Conservation (phyloP, 1,140 invertebrate species). For the Macrotrachela quadricornifera region DNA sequence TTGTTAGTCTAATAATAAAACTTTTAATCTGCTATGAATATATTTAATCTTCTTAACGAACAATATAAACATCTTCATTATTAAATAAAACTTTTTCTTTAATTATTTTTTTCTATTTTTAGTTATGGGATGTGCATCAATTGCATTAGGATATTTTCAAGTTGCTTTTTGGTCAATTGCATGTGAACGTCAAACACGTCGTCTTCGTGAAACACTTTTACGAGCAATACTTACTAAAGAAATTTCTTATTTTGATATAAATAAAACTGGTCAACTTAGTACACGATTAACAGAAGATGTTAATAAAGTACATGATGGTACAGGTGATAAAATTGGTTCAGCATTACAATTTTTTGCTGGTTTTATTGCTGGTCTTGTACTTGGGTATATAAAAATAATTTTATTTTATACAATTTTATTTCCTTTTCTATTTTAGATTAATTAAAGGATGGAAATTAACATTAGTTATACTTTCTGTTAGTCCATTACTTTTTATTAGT, state of each 20-base stretch:
- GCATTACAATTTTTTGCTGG: constrained; percentile 36
- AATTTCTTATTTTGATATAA: constrained; percentile 69
- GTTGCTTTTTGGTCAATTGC: constrained; percentile 16
- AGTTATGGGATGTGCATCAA: constrained; percentile 7
- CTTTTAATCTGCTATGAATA: too few relatives aligned
- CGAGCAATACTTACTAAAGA: constrained; percentile 58
- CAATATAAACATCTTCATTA: too few relatives aligned
- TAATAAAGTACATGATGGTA: constrained; percentile 62
- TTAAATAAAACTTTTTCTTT: too few relatives aligned
- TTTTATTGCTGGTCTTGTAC: constrained; percentile 20
- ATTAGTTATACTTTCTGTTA: constrained; percentile 23
- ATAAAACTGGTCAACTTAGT: constrained; percentile 63
- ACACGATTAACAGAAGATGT: constrained; percentile 53
- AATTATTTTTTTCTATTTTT: background rate
- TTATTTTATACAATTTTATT: too few relatives aligned
- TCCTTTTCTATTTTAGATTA: constrained; percentile 14
- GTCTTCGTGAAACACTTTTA: constrained; percentile 32
- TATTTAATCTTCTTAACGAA: too few relatives aligned
- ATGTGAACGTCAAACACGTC: constrained; percentile 18
- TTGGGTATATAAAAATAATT: constrained; percentile 2
- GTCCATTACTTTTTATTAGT: constrained; percentile 17
- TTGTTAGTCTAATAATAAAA: too few relatives aligned
- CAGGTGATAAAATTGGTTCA: constrained; percentile 62
- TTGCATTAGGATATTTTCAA: constrained; percentile 13
- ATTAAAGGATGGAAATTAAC: constrained; percentile 27